These are phyloP conservation scores for Cancer borealis DNA, from an alignment of 2,888 invertebrate species.

Conservation along the genomic window DNA sequence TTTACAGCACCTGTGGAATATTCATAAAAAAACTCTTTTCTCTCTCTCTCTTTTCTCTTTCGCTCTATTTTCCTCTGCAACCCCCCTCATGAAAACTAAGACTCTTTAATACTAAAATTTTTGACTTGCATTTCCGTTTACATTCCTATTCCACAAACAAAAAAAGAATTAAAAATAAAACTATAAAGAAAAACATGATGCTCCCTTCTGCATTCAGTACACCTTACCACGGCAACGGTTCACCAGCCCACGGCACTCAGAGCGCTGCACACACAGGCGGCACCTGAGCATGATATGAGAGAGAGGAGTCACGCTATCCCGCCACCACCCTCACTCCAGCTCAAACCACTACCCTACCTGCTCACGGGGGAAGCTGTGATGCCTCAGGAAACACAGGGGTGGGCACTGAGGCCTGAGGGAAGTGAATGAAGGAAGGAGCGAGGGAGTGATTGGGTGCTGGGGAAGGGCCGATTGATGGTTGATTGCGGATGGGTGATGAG, in stretches of 20 bases:
- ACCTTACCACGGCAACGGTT: background rate
- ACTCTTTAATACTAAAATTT: no score
- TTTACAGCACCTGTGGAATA: no score
- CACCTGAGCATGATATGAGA: background rate
- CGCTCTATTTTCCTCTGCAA: background rate
- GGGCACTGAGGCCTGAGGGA: background rate
- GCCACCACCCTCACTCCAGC: background rate
- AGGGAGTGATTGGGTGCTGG: background rate
- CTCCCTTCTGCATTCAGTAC: background rate
- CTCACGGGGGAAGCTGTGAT: background rate
- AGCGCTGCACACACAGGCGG: background rate
- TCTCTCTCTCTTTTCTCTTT: background rate
- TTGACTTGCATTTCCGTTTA: no score
- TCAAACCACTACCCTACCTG: background rate
- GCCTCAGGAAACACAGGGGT: background rate
- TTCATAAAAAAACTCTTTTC: background rate
- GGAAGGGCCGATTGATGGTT: background rate
- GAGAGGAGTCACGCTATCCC: background rate
- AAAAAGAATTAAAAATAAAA: background rate
- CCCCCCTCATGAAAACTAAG: background rate
- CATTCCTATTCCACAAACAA: no score
- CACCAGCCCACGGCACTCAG: background rate
- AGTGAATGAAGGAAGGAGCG: background rate
- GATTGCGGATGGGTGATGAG: background rate
- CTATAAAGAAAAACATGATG: background rate